These are phyloP conservation scores for Coenonympha glycerion DNA, from an alignment of 2,888 invertebrate species.

Conservation along the genomic window DNA sequence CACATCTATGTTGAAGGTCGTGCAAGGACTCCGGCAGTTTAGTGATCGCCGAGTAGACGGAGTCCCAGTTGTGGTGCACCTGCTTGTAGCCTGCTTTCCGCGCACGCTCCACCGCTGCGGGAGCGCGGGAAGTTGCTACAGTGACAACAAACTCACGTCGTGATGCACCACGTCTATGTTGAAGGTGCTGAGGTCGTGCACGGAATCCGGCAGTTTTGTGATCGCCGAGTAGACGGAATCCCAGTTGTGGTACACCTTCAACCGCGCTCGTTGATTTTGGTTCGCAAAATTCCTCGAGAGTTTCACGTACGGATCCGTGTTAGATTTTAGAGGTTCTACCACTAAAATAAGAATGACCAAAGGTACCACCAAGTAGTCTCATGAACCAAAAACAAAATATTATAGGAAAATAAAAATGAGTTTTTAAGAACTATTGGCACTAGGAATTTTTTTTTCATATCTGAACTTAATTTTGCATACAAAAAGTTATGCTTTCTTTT, in stretches of 20 bases:
- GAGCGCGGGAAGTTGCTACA: too few species aligned
- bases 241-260: constrained; percentile 19
- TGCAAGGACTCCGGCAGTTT: constrained; percentile 38
- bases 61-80: constrained; percentile 16
- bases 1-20: constrained; percentile 56
- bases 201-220: constrained; percentile 36
- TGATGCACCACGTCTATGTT: constrained; percentile 54
- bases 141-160: constrained; percentile 42
- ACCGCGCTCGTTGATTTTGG: constrained; percentile 19
- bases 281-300: constrained; percentile 36
- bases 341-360: too few species aligned
- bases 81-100: constrained; percentile 20
- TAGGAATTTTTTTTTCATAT: too few species aligned
- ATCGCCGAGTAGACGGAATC: constrained; percentile 20
- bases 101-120: too few species aligned
- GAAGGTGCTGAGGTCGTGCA: constrained; percentile 54
- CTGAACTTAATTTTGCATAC: too few species aligned
- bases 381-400: too few species aligned
- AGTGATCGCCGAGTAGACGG: constrained; percentile 17
- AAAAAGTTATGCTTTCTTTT: too few species aligned
- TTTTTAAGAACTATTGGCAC: too few species aligned
- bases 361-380: too few species aligned
- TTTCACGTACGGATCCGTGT: constrained; percentile 23
- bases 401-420: too few species aligned
- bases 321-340: too few species aligned